phyloP scores from a whole-genome alignment of 2,797 vertebrate species.

The Spatula clypeata region DNA sequence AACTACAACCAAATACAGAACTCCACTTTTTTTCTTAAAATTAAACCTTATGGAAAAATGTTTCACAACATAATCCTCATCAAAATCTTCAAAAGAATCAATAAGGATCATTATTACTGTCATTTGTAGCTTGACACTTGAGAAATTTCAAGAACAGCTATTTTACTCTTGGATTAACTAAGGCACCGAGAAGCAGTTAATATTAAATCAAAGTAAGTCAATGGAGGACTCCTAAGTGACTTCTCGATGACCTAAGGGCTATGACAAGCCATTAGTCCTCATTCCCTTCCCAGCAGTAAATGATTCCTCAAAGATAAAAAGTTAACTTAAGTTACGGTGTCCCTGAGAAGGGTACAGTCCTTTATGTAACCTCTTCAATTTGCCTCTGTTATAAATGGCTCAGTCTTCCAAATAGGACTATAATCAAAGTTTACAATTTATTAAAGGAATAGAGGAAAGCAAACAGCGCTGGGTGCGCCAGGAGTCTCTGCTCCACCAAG shows the following conservation, averaged over 20 bases:
- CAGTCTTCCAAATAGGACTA: too few relatives aligned
- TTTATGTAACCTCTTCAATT: slow-evolving; percentile 15
- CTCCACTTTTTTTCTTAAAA: not conserved
- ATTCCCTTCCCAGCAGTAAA: slow-evolving; percentile 5
- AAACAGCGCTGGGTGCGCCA: too few relatives aligned
- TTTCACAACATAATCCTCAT: not conserved
- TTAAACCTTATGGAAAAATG: not conserved
- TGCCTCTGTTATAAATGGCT: not conserved
- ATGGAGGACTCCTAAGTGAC: slow-evolving; percentile 15
- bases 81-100: not conserved
- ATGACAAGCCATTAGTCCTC: not conserved
- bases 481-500: too few relatives aligned
- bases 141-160: not conserved
- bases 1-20: not conserved
- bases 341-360: not conserved
- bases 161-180: slow-evolving; percentile 5
- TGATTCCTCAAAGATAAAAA: slow-evolving; percentile 2
- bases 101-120: not conserved
- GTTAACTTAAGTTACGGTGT: not conserved
- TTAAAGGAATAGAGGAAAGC: too few relatives aligned
- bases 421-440: too few relatives aligned
- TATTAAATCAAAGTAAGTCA: not conserved
- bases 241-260: slow-evolving; percentile 8
- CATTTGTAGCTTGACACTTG: not conserved
- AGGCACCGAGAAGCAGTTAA: not conserved